Conservation (phyloP, 2,888 invertebrate genomes). For the Tridacna crocea region DNA sequence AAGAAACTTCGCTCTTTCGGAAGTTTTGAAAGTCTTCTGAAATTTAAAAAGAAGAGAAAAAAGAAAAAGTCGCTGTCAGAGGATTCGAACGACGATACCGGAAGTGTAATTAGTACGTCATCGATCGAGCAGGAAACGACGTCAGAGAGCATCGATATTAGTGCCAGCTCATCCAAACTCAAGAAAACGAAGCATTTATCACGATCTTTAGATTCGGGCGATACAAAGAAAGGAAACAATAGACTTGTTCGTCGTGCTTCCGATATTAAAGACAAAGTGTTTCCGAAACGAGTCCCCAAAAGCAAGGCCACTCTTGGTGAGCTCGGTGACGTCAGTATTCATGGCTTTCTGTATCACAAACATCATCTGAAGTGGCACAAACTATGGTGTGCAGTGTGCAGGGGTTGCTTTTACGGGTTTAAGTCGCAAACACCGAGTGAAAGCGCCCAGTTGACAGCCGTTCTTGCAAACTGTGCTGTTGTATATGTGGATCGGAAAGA, state of each 20-base stretch:
- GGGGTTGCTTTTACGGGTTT: conserved; percentile 76
- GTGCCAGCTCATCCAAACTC: conserved; percentile 59
- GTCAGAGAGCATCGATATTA: conserved; percentile 65
- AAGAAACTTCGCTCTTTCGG: conserved; percentile 69
- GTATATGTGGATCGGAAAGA: conserved; percentile 65
- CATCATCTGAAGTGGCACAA: conserved; percentile 71
- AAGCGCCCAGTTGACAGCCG: conserved; percentile 65
- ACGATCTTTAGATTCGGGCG: conserved; percentile 64
- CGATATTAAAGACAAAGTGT: conserved; percentile 72
- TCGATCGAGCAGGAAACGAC: conserved; percentile 44
- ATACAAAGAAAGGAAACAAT: conserved; percentile 53
- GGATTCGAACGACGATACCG: conserved; percentile 51
- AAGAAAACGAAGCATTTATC: conserved; percentile 58
- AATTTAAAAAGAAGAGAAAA: conserved; percentile 61
- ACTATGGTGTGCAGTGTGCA: conserved; percentile 74
- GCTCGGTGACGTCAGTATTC: conserved; percentile 60
- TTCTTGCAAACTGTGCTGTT: conserved; percentile 70
- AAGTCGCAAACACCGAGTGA: conserved; percentile 68
- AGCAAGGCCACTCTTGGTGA: conserved; percentile 56
- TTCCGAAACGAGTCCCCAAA: conserved; percentile 54
- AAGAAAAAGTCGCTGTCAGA: conserved; percentile 56
- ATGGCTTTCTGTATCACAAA: conserved; percentile 67
- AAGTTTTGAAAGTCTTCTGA: conserved; percentile 71
- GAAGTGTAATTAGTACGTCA: conserved; percentile 43
- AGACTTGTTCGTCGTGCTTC: conserved; percentile 71